Conservation (phyloP, 2,797 vertebrate genomes). For the Tapera naevia region DNA sequence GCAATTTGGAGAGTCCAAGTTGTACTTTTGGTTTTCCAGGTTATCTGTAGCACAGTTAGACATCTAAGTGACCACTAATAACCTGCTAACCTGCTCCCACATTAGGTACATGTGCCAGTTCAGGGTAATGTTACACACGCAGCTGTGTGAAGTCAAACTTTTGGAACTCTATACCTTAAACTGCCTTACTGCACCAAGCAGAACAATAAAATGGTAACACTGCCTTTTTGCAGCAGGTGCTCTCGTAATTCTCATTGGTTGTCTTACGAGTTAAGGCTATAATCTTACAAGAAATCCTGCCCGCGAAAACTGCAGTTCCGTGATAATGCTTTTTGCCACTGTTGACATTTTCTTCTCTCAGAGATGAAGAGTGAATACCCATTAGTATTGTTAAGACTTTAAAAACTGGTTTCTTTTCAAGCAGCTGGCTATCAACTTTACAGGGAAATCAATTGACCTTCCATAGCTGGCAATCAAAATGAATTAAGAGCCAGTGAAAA, state of each 20-base stretch:
- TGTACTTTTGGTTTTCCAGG: not conserved
- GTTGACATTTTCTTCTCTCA: not conserved
- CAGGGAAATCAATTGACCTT: not conserved
- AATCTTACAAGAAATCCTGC: not conserved
- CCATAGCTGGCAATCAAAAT: not conserved
- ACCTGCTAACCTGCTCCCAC: not conserved
- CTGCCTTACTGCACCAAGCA: not conserved
- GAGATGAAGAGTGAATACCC: not conserved
- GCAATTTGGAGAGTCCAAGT: not conserved
- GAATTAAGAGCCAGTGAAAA: conserved; percentile 4
- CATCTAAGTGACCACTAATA: not conserved
- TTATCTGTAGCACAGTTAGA: not conserved
- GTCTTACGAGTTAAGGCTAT: not conserved
- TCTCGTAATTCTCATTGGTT: not conserved
- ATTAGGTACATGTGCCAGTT: not conserved
- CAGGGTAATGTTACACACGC: not conserved
- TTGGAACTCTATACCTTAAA: not conserved
- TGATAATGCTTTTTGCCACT: rapidly evolving
- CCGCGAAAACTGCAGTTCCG: not conserved
- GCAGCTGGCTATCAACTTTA: not conserved
- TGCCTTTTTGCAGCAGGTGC: not conserved
- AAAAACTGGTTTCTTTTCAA: conserved; percentile 2
- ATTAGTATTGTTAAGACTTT: not conserved
- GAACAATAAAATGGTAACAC: not conserved
- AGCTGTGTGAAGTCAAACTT: not conserved